Conservation (phyloP, 53 echinoderm and acorn worm species). For the Temnopleurus reevesii region DNA sequence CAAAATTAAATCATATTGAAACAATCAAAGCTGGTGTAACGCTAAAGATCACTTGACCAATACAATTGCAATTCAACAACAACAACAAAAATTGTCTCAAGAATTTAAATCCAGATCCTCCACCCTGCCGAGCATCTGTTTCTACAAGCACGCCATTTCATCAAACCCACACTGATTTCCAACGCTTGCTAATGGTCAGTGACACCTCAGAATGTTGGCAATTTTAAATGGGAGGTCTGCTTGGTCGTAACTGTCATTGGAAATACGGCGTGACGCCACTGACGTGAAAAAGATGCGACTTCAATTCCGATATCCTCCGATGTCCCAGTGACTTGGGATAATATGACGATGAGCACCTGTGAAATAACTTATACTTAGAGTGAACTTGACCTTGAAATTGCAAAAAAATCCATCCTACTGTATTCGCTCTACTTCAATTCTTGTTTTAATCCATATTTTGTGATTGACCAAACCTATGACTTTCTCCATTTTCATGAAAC, state of each 20-base stretch:
- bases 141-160: background rate
- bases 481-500: background rate
- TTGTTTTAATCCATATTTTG: background rate
- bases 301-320: background rate
- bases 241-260: slow-evolving; percentile 27
- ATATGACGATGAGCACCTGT: slow-evolving; percentile 6
- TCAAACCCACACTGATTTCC: background rate
- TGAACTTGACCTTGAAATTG: background rate
- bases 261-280: slow-evolving; percentile 23
- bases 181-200: slow-evolving; percentile 18
- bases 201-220: slow-evolving; percentile 16
- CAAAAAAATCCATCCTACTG: background rate
- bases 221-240: slow-evolving; percentile 29
- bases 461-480: too few species aligned
- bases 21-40: too few species aligned
- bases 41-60: too few species aligned
- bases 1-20: too few species aligned
- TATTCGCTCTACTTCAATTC: background rate
- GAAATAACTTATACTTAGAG: background rate
- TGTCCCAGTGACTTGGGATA: background rate
- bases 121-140: background rate
- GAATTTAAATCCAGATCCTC: background rate
- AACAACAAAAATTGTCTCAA: background rate
- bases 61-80: too few species aligned
- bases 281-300: slow-evolving; percentile 8